Evolutionary conservation across 2,888 invertebrate genomes (phyloP), one percentile per base, ranked within the genome.

Genomic region (Altica lythri): DNA sequence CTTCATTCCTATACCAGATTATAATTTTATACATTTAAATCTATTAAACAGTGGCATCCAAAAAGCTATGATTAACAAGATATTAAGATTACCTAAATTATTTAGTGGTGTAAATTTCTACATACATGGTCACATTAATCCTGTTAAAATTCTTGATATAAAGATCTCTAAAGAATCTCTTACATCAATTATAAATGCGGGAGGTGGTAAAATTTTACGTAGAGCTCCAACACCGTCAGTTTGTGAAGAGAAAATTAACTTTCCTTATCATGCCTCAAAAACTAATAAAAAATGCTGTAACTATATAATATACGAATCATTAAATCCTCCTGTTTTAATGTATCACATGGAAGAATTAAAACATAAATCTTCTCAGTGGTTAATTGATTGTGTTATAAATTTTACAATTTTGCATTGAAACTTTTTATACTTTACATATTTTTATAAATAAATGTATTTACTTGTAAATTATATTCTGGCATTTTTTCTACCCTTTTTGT

Each of bases 21-120:
- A 63, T 44, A 53, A 51, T 16, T 63, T 66, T 47, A 51, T 65
- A n/a, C 17, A 53, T 38, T 32, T 61, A 32, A 27, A 16, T n/a
- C 12, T 53, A 19, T 37, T 68, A 18, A 68, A 66, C 54, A 45
- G 29, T 10, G 66, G 66, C 1, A 65, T 69, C 5, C 59, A 47
- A 32, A 64, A 55, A 49, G 65, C 72, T 5, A 61, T 68, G 32
- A 48, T 64, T 22, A 72, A 72, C 59, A 58, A 61, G 3, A 27
- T 72, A 10, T 44, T 72, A 6, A 69, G 65, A 19, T 55, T 64
- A 16, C 74, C 73, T n/a, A 66, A 65, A 55, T 59, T 74, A 5
- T 74, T 74, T 53, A 64, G 69, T 51, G 70, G 70, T 1, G 62
- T 74, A 8, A 66, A 64, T 37, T 72, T 74, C 60, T 69, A 64